These are phyloP conservation scores for Plusia festucae DNA, from an alignment of 2,888 invertebrate genomes.

Conservation along the genomic window DNA sequence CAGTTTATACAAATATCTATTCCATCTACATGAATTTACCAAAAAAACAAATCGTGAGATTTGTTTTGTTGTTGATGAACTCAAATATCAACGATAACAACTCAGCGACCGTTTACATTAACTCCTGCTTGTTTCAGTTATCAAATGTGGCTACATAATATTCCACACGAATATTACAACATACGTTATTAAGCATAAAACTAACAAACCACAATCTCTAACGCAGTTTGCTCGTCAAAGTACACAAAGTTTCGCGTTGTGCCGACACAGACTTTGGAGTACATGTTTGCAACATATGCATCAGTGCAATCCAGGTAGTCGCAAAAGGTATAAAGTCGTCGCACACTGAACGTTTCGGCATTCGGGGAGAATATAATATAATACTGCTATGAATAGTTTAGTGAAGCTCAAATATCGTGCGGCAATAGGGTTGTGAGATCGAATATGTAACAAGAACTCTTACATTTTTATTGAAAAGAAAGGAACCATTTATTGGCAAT, in stretches of 20 bases:
- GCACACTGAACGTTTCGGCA: constrained; percentile 31
- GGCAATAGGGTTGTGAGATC: constrained; percentile 32
- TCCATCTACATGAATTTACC: neutral
- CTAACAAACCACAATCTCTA: constrained; percentile 42
- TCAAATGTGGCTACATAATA: constrained; percentile 17
- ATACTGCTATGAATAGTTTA: constrained; percentile 43
- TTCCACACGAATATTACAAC: constrained; percentile 12
- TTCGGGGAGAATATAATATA: constrained; percentile 19
- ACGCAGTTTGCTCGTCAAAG: constrained; percentile 46
- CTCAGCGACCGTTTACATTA: constrained; percentile 2
- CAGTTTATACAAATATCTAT: neutral
- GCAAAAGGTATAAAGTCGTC: constrained; percentile 44
- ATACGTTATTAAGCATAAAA: constrained; percentile 36
- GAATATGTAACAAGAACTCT: neutral
- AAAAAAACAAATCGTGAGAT: neutral
- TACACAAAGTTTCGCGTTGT: constrained; percentile 34
- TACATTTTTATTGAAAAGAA: neutral
- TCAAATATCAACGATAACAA: neutral
- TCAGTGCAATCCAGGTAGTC: constrained; percentile 31
- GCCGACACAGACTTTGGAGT: constrained; percentile 14
- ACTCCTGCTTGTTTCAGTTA: constrained; percentile 3
- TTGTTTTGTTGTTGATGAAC: too few relatives aligned
- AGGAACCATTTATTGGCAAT: neutral
- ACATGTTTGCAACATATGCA: constrained; percentile 45
- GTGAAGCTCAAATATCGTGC: constrained; percentile 29